Conservation (phyloP, 92 coral and sea anemone species). For the Muricea muricata region DNA sequence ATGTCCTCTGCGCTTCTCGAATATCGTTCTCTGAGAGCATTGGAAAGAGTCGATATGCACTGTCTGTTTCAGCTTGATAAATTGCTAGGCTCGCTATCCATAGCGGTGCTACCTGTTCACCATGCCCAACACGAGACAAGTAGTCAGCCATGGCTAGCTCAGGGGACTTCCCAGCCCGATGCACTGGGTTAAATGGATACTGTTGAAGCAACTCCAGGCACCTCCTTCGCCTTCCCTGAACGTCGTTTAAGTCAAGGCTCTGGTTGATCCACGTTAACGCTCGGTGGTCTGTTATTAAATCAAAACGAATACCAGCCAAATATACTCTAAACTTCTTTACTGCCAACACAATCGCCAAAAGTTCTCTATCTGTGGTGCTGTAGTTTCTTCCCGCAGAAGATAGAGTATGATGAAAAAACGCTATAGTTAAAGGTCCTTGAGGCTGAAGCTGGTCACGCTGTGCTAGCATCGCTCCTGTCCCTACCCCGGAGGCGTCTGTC, state of each 20-base stretch:
- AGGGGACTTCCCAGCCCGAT: constrained; percentile 22
- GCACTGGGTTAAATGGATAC: constrained; percentile 8
- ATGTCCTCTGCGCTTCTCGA: neutral
- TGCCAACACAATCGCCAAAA: constrained; percentile 10
- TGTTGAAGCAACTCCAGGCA: constrained; percentile 11
- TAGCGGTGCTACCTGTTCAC: neutral
- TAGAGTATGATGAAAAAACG: constrained; percentile 6
- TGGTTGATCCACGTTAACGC: neutral
- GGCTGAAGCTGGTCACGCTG: constrained; percentile 9
- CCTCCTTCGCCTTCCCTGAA: constrained; percentile 16
- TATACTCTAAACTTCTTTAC: constrained; percentile 23
- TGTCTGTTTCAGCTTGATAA: constrained; percentile 5
- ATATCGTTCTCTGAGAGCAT: neutral
- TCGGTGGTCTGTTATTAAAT: neutral
- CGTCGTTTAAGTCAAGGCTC: constrained; percentile 25
- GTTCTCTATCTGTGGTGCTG: constrained; percentile 18
- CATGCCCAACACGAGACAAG: constrained; percentile 11
- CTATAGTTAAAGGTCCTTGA: neutral
- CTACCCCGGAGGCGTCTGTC: constrained; percentile 29
- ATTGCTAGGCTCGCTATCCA: neutral
- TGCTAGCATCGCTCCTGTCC: constrained; percentile 15
- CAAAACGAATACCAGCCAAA: neutral
- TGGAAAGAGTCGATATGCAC: constrained; percentile 15
- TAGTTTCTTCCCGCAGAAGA: constrained; percentile 5
- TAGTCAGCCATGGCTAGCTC: constrained; percentile 1